Conservation (phyloP, 2,797 vertebrate genomes). For the Ataeniobius toweri region DNA sequence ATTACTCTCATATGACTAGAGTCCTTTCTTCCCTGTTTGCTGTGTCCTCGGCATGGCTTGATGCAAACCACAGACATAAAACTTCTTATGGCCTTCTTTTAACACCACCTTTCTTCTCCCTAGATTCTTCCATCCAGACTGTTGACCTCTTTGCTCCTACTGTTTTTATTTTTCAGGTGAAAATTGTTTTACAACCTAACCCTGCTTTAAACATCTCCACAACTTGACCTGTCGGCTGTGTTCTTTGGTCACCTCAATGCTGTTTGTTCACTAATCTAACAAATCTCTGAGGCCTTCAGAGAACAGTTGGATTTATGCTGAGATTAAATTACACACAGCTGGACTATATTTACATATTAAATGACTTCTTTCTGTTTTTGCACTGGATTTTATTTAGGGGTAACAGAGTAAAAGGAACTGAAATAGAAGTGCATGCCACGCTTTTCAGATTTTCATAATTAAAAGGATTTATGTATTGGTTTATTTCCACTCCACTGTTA, state of each 20-base stretch:
- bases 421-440: not conserved
- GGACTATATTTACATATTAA: not conserved
- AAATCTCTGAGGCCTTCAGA: not conserved
- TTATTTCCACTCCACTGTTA: not conserved
- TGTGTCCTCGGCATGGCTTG: not conserved
- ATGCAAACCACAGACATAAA: not conserved
- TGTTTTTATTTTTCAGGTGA: not conserved
- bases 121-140: not conserved
- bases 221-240: not conserved
- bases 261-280: not conserved
- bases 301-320: not conserved
- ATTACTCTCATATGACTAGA: not conserved
- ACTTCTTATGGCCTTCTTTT: not conserved
- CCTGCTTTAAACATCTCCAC: not conserved
- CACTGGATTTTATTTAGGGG: not conserved
- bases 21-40: not conserved
- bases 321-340: not conserved
- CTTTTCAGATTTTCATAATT: not conserved
- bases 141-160: not conserved
- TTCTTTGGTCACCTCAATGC: not conserved
- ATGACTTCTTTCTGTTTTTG: not conserved
- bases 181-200: no score
- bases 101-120: not conserved
- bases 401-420: not conserved
- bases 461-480: not conserved